Percentiles rank a stretch among this genome's conserved stretches.
Evolutionary conservation across 2,797 vertebrate genomes (phyloP).

Genomic region (Sebastes minor): DNA sequence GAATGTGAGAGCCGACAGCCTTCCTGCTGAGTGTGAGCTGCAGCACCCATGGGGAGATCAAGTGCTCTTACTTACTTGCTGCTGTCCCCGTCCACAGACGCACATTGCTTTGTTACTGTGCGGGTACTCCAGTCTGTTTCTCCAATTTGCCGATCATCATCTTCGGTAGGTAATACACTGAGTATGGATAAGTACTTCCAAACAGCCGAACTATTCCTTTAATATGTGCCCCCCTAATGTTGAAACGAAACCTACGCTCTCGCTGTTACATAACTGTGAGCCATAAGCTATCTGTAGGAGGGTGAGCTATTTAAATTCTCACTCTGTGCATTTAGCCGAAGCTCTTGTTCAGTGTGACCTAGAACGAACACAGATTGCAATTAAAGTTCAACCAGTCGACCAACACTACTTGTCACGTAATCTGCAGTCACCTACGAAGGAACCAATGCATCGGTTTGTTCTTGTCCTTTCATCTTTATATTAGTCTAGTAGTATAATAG

Average conservation of each 20-base stretch:
- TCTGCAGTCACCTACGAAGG: background rate
- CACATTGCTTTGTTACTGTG: too few relatives aligned
- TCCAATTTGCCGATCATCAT: too few relatives aligned
- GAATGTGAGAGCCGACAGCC: background rate
- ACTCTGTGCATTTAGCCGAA: background rate
- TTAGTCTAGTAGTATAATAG: constrained; percentile 18
- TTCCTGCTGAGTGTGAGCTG: constrained; percentile 9
- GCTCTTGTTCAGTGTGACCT: constrained; percentile 3
- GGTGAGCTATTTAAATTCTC: constrained; percentile 12
- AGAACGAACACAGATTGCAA: background rate
- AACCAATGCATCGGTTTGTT: constrained; percentile 17
- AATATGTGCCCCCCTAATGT: background rate
- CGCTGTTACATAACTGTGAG: constrained; percentile 33
- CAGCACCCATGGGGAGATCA: background rate
- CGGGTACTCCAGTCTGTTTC: too few relatives aligned
- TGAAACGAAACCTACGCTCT: background rate
- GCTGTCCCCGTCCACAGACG: too few relatives aligned
- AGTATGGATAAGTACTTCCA: background rate
- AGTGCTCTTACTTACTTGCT: background rate
- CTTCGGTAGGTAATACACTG: background rate
- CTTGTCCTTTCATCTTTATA: constrained; percentile 29
- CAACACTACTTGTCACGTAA: background rate
- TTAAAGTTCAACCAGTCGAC: constrained; percentile 1
- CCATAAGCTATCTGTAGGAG: constrained; percentile 22
- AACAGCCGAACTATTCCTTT: background rate